Evolutionary conservation across 2,888 invertebrate genomes (phyloP).

Genomic region (Thyatira batis): DNA sequence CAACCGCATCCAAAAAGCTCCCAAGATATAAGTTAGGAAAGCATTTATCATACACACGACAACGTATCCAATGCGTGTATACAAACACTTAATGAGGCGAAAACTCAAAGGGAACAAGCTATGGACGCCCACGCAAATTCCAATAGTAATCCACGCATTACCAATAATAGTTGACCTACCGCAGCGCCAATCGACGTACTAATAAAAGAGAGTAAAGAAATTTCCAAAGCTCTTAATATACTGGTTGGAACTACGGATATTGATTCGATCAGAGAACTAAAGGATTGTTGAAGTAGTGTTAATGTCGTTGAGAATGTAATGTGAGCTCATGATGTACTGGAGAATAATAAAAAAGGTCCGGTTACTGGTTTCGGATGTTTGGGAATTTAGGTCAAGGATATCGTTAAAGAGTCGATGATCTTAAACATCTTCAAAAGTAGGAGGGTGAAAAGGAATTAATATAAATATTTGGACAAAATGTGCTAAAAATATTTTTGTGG

Average conservation of each 20-base stretch:
- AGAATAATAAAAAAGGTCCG: background rate
- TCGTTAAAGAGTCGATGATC: background rate
- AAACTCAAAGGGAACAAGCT: constrained; percentile 70
- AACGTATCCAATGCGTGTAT: constrained; percentile 64
- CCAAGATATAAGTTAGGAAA: constrained; percentile 48
- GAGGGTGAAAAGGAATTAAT: background rate
- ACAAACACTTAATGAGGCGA: constrained; percentile 74
- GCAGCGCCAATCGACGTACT: background rate
- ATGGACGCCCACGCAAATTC: constrained; percentile 65
- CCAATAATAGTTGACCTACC: constrained; percentile 20
- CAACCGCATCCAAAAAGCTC: constrained; percentile 60
- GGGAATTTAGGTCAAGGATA: constrained; percentile 1
- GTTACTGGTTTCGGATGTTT: background rate
- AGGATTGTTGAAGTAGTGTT: constrained; percentile 5
- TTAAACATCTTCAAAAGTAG: background rate
- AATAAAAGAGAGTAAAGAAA: background rate
- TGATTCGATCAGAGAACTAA: constrained; percentile 4
- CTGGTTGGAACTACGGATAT: constrained; percentile 1
- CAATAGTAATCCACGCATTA: constrained; percentile 21
- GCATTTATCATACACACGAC: constrained; percentile 59
- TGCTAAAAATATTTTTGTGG: no score
- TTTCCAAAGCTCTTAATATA: background rate
- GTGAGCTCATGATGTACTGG: background rate
- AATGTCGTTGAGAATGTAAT: background rate
- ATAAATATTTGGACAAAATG: background rate